These are phyloP conservation scores for Lepidocolaptes lacrymiger DNA, from an alignment of 2,797 vertebrate genomes.

Conservation along the genomic window DNA sequence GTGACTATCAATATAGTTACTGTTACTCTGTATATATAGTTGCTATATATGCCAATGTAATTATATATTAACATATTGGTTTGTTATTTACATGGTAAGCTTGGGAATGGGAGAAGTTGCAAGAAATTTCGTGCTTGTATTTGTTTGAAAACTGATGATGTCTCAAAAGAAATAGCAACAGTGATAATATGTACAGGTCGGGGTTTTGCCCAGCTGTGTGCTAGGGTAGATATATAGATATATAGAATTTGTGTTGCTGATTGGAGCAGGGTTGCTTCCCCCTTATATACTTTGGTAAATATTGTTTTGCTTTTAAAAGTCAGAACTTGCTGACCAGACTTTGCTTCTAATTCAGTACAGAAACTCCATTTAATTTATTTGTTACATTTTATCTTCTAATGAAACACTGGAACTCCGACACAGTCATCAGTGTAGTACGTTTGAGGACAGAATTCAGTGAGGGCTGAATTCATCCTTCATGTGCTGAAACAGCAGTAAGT, in stretches of 20 bases:
- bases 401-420: background rate
- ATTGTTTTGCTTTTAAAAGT: background rate
- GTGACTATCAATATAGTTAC: background rate
- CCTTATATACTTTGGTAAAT: background rate
- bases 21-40: background rate
- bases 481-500: constrained; percentile 46
- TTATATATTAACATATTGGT: background rate
- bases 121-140: background rate
- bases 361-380: background rate
- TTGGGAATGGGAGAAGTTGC: background rate
- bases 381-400: constrained; percentile 7
- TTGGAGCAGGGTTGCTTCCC: background rate
- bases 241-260: background rate
- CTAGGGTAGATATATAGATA: background rate
- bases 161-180: background rate
- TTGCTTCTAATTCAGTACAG: background rate
- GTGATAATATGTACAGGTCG: background rate
- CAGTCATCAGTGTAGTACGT: background rate
- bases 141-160: background rate
- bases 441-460: background rate
- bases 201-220: background rate
- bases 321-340: background rate
- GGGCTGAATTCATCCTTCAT: constrained; percentile 7
- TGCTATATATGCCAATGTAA: background rate
- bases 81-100: background rate